Evolutionary conservation across 2,797 vertebrate genomes (phyloP).

Genomic region (Phataginus tetradactyla): DNA sequence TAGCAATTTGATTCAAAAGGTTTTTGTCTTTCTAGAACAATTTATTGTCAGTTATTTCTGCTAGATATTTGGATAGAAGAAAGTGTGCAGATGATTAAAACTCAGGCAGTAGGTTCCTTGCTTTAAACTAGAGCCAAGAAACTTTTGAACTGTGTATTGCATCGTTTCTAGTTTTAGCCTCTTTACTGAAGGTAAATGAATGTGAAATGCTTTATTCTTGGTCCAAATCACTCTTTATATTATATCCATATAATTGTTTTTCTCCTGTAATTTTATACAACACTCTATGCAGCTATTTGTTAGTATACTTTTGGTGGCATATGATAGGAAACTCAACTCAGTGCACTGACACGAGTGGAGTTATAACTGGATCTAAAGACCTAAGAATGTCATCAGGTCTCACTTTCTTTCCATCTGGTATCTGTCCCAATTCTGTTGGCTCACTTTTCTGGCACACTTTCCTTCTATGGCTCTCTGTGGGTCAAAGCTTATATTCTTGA

Average conservation of each 20-base stretch:
- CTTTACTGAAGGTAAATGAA: neutral
- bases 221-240: neutral
- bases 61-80: neutral
- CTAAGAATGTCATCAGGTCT: neutral
- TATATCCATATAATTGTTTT: neutral
- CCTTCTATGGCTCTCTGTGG: neutral
- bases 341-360: neutral
- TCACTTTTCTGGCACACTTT: conserved; percentile 9
- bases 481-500: neutral
- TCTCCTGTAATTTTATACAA: neutral
- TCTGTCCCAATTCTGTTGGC: neutral
- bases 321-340: neutral
- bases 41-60: conserved; percentile 54
- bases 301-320: neutral
- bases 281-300: neutral
- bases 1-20: conserved; percentile 23
- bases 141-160: neutral
- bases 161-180: conserved; percentile 29
- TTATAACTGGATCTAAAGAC: neutral
- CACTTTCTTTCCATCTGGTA: neutral
- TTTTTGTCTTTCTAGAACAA: neutral
- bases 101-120: neutral
- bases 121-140: conserved; percentile 20
- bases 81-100: conserved; percentile 51
- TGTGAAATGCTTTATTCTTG: conserved; percentile 19